Base-by-base conservation (phyloP, 2,797 vertebrate species). In the Limnodromus scolopaceus region DNA sequence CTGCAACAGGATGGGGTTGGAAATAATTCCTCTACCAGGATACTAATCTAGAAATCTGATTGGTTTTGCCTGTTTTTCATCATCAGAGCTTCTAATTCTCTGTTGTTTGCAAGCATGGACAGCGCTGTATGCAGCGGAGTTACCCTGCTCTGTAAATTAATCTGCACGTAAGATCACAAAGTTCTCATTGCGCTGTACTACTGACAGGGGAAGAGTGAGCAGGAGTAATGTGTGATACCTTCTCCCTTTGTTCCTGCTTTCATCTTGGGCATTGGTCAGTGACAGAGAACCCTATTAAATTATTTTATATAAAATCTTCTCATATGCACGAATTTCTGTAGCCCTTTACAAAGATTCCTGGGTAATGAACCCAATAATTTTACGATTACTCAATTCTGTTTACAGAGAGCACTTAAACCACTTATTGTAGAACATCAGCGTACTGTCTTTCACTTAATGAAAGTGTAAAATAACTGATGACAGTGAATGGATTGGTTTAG, bases 401-500 rank as follows among this genome's bases (percentile, higher is more conserved):
- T 95, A 94, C 81, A 77, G 79, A 72, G 79, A 93, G 74, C 54
- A 95, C 38, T 63, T 84, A 63, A 76, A 96, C 90, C 49, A 79
- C 92, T 80, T 95, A 68, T 68, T 85, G 53, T 71, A 49, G 92
- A 83, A 57, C 70, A 74, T 58, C 81, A 87, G 91, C 71, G 84
- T 90, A 90, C 78, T 76, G 36, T 76, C 81, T 87, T 91, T 65
- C 69, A 58, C 38, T 93, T 98, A 86, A 98, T 97, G 96, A 91
- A 97, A 96, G 94, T 97, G 75, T 96, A 97, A 97, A 97, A 95
- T 96, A 79, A 87, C 70, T 97, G 96, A 98, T 98, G 97, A 96
- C 97, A 97, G 89, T 94, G 58, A 95, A 61, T 72, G 76, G 82
- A 91, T 92, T 97, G 87, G 70, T 97, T 97, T 97, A 96, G 95